Evolutionary conservation across 2,113 vertebrate genomes (phyloP).

Genomic region (Kryptolebias marmoratus): DNA sequence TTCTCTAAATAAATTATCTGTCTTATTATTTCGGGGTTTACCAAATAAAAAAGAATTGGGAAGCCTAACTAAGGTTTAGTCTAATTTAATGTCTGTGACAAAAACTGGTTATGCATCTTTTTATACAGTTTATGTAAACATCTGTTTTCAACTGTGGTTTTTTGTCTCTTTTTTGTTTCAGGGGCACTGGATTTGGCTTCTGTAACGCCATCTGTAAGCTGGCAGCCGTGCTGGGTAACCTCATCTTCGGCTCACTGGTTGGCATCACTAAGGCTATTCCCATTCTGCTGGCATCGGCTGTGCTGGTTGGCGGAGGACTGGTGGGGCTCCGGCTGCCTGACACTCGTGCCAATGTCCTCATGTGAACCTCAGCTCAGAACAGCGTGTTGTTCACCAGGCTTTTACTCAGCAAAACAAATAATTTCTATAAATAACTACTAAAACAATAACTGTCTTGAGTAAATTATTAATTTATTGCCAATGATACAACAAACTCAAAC

Average conservation of each 20-base stretch:
- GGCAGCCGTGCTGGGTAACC: constrained; percentile 92
- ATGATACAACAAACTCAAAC: constrained; percentile 3
- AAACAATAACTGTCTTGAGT: not conserved
- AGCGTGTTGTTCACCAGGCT: constrained; percentile 50
- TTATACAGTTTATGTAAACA: not conserved
- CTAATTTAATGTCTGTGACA: no score
- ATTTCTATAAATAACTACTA: not conserved
- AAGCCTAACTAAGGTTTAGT: no score
- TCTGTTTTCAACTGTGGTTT: not conserved
- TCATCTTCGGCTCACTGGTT: constrained; percentile 94
- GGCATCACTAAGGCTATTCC: constrained; percentile 93
- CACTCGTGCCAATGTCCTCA: constrained; percentile 92
- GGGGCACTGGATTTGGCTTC: constrained; percentile 94
- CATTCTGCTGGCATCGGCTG: constrained; percentile 91
- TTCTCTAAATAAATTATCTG: no score
- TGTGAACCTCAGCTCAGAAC: constrained; percentile 77
- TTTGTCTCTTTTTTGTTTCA: constrained; percentile 59
- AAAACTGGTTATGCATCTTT: no score
- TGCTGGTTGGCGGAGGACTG: constrained; percentile 91
- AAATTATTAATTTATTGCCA: constrained; percentile 23
- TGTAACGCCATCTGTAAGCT: constrained; percentile 95
- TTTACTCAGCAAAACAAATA: constrained; percentile 46
- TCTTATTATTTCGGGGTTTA: no score
- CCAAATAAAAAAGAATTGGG: no score
- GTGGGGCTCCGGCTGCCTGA: constrained; percentile 93